Evolutionary conservation across 2,113 vertebrate species (phyloP).

Genomic region (Scatophagus argus): DNA sequence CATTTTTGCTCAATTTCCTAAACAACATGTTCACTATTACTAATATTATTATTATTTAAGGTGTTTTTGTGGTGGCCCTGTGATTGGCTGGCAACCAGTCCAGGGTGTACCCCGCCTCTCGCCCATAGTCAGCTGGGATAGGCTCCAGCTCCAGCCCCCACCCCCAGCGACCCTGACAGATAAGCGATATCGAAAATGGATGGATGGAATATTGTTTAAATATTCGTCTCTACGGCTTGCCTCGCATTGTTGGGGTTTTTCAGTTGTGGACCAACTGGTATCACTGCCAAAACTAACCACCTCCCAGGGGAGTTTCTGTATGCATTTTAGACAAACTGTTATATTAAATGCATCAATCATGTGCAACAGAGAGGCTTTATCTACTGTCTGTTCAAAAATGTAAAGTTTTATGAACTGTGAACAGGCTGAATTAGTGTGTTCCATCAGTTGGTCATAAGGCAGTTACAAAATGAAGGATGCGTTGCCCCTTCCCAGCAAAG

Average conservation of each 20-base stretch:
- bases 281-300: background rate
- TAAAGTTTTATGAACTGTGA: background rate
- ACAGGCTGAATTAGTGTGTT: background rate
- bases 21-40: background rate
- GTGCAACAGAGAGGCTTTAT: background rate
- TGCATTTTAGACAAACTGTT: background rate
- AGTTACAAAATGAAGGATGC: background rate
- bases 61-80: no score
- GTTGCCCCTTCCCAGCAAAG: background rate
- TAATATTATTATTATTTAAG: background rate
- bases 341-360: no score
- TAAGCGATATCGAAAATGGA: no score
- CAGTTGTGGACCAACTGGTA: background rate
- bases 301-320: background rate
- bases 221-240: background rate
- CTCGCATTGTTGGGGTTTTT: background rate
- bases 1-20: constrained; percentile 2
- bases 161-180: no score
- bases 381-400: background rate
- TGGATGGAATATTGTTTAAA: no score
- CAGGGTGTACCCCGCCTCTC: no score
- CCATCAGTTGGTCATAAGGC: background rate
- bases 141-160: no score
- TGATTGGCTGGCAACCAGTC: no score
- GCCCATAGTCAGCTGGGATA: no score